Evolutionary conservation across 2,797 vertebrate genomes (phyloP), one percentile per base, ranked within the genome.

Genomic region (Phaenicophaeus curvirostris): DNA sequence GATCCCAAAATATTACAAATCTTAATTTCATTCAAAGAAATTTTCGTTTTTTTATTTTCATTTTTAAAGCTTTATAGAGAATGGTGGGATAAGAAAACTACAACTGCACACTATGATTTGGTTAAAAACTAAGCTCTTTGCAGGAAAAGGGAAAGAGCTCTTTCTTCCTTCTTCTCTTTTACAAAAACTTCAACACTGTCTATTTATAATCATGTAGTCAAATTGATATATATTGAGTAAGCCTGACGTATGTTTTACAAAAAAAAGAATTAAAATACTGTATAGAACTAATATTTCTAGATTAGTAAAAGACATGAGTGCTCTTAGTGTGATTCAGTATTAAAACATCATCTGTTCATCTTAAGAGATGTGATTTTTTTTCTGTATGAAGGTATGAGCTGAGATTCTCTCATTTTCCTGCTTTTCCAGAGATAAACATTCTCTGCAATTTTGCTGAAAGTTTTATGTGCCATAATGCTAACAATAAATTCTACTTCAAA

Each of bases 21-120:
- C 72, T 80, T 96, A 97, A 97, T 95, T 97, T 95, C 81, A 57
- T 78, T 82, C 23, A 31, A 93, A 93, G 80, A n/a, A n/a, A n/a
- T n/a, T n/a, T n/a, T n/a, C n/a, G n/a, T n/a, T n/a, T n/a, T n/a
- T n/a, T n/a, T n/a, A n/a, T n/a, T n/a, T n/a, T n/a, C n/a, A 5
- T 55, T 90, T 89, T 88, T 35, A 87, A 92, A 11, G 21, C 63
- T 79, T 88, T 87, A 14, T 69, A 27, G 63, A 39, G 35, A 59
- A 11, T 41, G 75, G 65, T 39, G 75, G 65, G 82, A 63, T 61
- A 48, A 83, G 73, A 87, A 41, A 73, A 21, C 25, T 66, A 25
- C 65, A 94, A 61, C 67, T 93, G 61, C 30, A 35, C 25, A 5
- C 21, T 21, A 42, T 87, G 77, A 57, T 87, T 85, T 79, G 35